Conservation (phyloP, 2,113 vertebrate species). For the Corythaeola cristata region DNA sequence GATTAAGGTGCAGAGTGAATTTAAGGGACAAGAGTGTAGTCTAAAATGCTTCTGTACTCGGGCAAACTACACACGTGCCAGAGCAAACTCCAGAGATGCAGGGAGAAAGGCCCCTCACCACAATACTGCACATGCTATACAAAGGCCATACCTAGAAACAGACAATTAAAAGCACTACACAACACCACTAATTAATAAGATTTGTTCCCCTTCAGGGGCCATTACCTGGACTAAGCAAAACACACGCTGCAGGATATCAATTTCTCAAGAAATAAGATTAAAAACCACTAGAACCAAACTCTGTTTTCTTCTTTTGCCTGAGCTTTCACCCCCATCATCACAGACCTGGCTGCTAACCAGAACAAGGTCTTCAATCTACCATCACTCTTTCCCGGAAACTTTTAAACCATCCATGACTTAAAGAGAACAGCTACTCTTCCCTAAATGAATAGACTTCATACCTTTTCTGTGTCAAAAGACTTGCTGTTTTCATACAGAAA, state of each 20-base stretch:
- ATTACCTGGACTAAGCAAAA: neutral
- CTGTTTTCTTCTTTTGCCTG: neutral
- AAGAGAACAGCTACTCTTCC: neutral
- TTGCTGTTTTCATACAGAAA: conserved; percentile 1
- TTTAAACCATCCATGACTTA: neutral
- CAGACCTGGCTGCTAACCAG: neutral
- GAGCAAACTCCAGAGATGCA: neutral
- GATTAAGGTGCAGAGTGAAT: neutral
- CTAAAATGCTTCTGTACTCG: neutral
- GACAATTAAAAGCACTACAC: neutral
- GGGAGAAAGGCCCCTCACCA: neutral
- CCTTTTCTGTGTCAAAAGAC: neutral
- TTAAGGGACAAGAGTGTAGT: neutral
- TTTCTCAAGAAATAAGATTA: conserved; percentile 21
- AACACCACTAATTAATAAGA: neutral
- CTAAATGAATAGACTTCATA: neutral
- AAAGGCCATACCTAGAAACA: neutral
- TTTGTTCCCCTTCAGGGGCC: neutral
- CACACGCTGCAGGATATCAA: neutral
- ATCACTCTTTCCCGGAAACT: neutral
- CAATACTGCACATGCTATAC: accelerated
- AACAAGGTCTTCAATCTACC: neutral
- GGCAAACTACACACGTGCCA: neutral
- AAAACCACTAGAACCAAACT: neutral
- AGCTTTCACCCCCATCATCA: neutral